Evolutionary conservation across 2,113 vertebrate genomes (phyloP), one percentile per base, ranked within the genome.

Genomic region (Ia io): DNA sequence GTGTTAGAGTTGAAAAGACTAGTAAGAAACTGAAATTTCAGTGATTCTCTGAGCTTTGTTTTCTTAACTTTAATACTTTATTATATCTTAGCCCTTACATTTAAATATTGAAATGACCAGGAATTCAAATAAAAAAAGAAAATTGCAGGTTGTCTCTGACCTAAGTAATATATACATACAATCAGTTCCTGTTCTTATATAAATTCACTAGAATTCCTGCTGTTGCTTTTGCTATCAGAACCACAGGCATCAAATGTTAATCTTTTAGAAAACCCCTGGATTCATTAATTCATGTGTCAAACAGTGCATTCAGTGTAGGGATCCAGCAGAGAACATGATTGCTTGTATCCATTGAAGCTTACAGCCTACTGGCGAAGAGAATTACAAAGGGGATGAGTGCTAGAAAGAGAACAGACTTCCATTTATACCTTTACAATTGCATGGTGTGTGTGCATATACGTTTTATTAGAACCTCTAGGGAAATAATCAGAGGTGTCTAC

Each of bases 261-360:
- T 92, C 69, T 96, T 91, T 93, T 79, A 56, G 51, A 84, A 44
- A 92, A 87, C 22, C 51, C 28, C 82, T 79, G 32, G 37, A n/a
- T 87, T 95, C 87, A 91, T 93, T 96, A 96, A 91, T 51, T 89
- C 89, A 84, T 61, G 35, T 71, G 86, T 94, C 95, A 95, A 95
- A 90, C 5, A 92, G 65, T 74, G 10, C 35, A 90, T 28, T 84
- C 71, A 88, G 77, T 61, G 51, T 56, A 25, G 80, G 40, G 67
- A 94, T 87, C 91, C 90, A 94, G 87, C 69, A 87, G 51, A 51
- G 87, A 93, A 89, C n/a, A 95, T 95, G 78, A 91, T 30, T 89
- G 76, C 76, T 93, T 40, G 3, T 88, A 94, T 53, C 63, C 71
- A 91, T 22, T 80, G 49, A 97, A 76, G 84, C 84, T 91, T 93